Conservation (phyloP, 2,113 vertebrate genomes). For the Natator depressus region DNA sequence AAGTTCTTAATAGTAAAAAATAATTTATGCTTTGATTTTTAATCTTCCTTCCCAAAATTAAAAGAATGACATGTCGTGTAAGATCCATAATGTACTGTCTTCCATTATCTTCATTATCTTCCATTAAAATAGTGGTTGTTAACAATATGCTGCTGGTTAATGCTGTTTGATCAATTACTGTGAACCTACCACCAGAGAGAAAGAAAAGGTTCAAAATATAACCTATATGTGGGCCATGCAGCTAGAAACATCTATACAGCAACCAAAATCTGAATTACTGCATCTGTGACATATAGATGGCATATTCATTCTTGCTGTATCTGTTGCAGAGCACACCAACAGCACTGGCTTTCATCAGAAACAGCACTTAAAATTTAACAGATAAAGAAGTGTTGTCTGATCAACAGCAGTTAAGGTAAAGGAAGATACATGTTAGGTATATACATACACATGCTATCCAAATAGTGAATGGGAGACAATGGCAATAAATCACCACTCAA, state of each 20-base stretch:
- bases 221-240: neutral
- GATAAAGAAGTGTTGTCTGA: constrained; percentile 68
- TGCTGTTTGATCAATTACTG: neutral
- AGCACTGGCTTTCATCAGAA: constrained; percentile 66
- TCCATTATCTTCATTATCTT: constrained; percentile 21
- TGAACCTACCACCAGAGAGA: neutral
- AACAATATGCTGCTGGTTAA: neutral
- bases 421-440: constrained; percentile 42
- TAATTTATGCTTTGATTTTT: neutral
- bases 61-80: constrained; percentile 61
- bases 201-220: constrained; percentile 6
- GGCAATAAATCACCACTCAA: neutral
- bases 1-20: neutral
- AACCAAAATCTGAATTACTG: neutral
- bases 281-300: constrained; percentile 39
- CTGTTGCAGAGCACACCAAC: constrained; percentile 52
- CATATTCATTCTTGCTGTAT: constrained; percentile 62
- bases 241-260: constrained; percentile 7
- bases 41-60: constrained; percentile 2
- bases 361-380: constrained; percentile 65
- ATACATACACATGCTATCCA: neutral
- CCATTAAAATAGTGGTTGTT: constrained; percentile 26
- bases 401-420: constrained; percentile 64
- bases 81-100: constrained; percentile 42
- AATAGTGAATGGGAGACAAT: neutral